These are phyloP conservation scores for Hippoglossus stenolepis DNA, from an alignment of 2,113 vertebrate species.

Conservation along the genomic window DNA sequence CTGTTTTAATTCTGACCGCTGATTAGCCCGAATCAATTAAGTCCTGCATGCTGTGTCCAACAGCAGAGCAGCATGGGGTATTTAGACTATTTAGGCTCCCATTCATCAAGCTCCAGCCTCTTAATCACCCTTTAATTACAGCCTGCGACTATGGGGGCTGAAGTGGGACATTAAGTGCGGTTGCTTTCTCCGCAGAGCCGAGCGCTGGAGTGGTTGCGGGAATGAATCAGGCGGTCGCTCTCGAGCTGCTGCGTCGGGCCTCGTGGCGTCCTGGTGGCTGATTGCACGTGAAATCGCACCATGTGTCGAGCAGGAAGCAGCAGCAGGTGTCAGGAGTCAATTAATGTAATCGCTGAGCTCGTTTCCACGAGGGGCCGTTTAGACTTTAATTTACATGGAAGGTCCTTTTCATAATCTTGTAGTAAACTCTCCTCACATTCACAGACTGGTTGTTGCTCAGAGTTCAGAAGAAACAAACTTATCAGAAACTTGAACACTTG, in stretches of 20 bases:
- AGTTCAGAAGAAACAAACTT: too few species aligned
- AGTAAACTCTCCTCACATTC: too few species aligned
- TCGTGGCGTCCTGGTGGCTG: slow-evolving; percentile 12
- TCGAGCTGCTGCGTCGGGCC: not conserved
- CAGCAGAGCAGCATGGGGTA: slow-evolving; percentile 81
- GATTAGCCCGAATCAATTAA: slow-evolving; percentile 85
- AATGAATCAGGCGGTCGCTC: slow-evolving; percentile 14
- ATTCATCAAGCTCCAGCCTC: slow-evolving; percentile 80
- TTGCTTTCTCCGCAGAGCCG: slow-evolving; percentile 45
- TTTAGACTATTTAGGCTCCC: slow-evolving; percentile 77
- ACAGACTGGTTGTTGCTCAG: too few species aligned
- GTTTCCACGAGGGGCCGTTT: not conserved
- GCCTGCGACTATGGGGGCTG: slow-evolving; percentile 68
- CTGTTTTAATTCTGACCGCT: slow-evolving; percentile 86
- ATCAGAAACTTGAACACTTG: not conserved
- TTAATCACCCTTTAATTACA: slow-evolving; percentile 87
- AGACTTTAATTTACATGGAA: not conserved
- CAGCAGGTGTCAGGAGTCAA: not conserved
- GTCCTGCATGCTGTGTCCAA: slow-evolving; percentile 77
- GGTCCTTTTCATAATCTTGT: not conserved
- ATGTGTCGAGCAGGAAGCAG: too few species aligned
- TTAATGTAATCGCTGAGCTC: not conserved
- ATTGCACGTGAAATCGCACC: slow-evolving; percentile 18
- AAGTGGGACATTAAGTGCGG: slow-evolving; percentile 63
- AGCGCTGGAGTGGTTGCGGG: slow-evolving; percentile 26